These are phyloP conservation scores for Agelaius phoeniceus DNA, from an alignment of 2,113 vertebrate species.

Conservation along the genomic window DNA sequence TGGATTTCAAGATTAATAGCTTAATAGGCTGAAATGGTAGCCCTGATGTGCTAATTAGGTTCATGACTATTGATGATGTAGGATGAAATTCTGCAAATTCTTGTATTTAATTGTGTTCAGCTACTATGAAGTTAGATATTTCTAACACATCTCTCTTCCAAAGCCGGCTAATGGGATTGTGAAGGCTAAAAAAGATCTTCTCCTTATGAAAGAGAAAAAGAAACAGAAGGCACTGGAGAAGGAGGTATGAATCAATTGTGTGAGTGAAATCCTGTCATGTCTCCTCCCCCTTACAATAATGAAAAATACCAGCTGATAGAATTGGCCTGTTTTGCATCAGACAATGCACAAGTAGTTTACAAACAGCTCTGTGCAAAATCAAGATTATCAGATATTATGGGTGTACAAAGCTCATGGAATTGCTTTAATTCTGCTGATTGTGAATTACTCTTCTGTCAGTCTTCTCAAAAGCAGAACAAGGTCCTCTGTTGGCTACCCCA, in stretches of 20 bases:
- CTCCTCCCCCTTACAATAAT: neutral
- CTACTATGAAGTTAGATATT: neutral
- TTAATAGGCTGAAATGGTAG: neutral
- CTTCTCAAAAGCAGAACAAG: neutral
- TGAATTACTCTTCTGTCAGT: neutral
- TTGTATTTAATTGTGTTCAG: neutral
- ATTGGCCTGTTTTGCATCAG: neutral
- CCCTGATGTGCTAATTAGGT: rapidly evolving
- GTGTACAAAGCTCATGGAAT: neutral
- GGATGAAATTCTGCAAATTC: neutral
- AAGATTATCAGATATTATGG: neutral
- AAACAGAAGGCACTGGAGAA: constrained; percentile 87
- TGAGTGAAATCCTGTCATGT: neutral
- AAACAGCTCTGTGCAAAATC: neutral
- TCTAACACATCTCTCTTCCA: neutral
- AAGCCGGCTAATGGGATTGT: constrained; percentile 12
- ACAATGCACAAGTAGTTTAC: neutral
- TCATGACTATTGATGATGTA: neutral
- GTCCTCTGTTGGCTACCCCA: neutral
- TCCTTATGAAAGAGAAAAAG: constrained; percentile 76
- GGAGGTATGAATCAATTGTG: constrained; percentile 76
- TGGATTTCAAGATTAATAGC: neutral
- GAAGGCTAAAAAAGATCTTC: constrained; percentile 75
- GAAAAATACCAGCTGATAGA: neutral
- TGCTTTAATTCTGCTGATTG: neutral